Conservation (phyloP, 2,888 invertebrate species). For the Lithodes maja region DNA sequence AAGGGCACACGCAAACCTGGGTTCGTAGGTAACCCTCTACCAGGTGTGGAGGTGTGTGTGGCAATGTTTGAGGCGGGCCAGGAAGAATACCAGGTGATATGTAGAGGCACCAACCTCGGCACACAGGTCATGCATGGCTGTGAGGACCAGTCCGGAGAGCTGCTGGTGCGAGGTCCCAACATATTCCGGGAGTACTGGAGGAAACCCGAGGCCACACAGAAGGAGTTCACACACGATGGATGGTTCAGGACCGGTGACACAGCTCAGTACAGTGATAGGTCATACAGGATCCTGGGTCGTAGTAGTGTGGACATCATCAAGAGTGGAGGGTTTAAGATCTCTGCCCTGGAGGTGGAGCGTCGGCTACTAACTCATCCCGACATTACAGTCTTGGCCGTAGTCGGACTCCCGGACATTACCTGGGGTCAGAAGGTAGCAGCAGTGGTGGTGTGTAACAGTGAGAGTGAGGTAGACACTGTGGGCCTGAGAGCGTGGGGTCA, state of each 20-base stretch:
- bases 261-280: slow-evolving; percentile 79
- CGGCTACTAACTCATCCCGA: slow-evolving; percentile 84
- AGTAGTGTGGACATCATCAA: slow-evolving; percentile 91
- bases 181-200: slow-evolving; percentile 88
- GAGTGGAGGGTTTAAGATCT: slow-evolving; percentile 90
- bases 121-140: slow-evolving; percentile 25
- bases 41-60: slow-evolving; percentile 81
- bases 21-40: slow-evolving; percentile 86
- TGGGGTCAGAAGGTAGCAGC: slow-evolving; percentile 87
- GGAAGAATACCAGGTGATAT: slow-evolving; percentile 61
- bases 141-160: slow-evolving; percentile 76
- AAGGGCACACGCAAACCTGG: slow-evolving; percentile 79
- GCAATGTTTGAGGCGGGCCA: slow-evolving; percentile 73
- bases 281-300: slow-evolving; percentile 87
- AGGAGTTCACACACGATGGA: slow-evolving; percentile 85
- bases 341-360: slow-evolving; percentile 89
- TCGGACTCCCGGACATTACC: slow-evolving; percentile 85
- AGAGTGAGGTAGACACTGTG: slow-evolving; percentile 78
- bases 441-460: slow-evolving; percentile 75
- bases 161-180: slow-evolving; percentile 81
- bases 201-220: slow-evolving; percentile 81
- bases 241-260: slow-evolving; percentile 94
- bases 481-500: slow-evolving; percentile 79
- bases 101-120: slow-evolving; percentile 70
- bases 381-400: slow-evolving; percentile 85